A percentile compares a stretch with the other conserved stretches of the same genome.
Conservation (phyloP, 2,113 vertebrate genomes). For the Pituophis catenifer region DNA sequence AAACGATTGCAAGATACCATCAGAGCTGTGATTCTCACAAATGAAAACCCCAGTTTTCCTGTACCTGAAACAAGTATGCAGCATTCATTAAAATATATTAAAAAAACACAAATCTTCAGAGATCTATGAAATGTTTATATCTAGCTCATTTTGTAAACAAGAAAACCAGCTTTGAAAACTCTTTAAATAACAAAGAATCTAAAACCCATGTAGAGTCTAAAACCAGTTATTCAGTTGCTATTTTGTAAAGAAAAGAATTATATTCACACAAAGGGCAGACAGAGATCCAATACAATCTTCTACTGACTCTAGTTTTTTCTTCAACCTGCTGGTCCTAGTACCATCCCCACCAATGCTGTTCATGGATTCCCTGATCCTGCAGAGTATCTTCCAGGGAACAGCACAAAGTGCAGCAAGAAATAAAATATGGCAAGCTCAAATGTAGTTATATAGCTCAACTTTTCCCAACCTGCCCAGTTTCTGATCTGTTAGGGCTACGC, state of each 20-base stretch:
- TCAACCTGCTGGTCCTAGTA: neutral
- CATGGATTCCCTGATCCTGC: neutral
- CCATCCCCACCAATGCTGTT: too few relatives aligned
- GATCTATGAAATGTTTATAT: neutral
- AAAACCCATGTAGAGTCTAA: neutral
- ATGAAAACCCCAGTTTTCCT: conserved; percentile 90
- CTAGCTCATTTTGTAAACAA: neutral
- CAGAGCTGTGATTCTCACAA: conserved; percentile 89
- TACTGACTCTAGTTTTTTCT: neutral
- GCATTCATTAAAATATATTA: conserved; percentile 54
- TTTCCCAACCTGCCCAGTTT: neutral
- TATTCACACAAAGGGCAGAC: neutral
- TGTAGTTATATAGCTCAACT: neutral
- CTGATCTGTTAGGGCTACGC: neutral
- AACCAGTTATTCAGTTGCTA: neutral
- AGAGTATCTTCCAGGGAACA: neutral
- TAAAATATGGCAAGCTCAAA: neutral
- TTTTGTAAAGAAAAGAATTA: neutral
- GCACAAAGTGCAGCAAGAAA: neutral
- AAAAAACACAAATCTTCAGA: neutral
- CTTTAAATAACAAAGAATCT: neutral
- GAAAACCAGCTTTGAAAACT: neutral
- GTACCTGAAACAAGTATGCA: conserved; percentile 75
- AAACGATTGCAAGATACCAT: conserved; percentile 89
- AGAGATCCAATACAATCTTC: neutral